A percentile compares a stretch with the other conserved stretches of the same genome.
Evolutionary conservation across 2,113 vertebrate species (phyloP).

Genomic region (Eudyptes chrysolophus): DNA sequence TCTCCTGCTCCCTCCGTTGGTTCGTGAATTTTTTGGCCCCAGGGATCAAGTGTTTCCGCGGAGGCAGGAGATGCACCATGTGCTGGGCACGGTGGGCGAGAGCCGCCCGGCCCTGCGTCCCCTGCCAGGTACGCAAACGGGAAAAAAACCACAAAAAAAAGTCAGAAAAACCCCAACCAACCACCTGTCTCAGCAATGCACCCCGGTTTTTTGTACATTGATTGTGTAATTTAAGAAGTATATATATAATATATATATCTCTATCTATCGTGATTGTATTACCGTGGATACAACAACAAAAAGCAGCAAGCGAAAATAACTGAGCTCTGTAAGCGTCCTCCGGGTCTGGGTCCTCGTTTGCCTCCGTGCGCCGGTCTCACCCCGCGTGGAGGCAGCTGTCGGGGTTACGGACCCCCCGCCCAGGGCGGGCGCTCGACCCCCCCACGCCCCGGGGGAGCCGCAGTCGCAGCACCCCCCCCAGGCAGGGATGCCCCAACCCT

Average conservation of each 20-base stretch:
- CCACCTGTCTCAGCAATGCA: conserved; percentile 82
- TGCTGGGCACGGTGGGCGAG: background rate
- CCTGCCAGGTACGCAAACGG: background rate
- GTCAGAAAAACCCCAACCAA: conserved; percentile 61
- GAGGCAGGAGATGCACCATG: conserved; percentile 28
- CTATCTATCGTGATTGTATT: conserved; percentile 89
- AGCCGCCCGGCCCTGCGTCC: background rate
- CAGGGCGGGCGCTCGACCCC: accelerated
- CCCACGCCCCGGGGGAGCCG: accelerated
- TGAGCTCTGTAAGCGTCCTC: conserved; percentile 70
- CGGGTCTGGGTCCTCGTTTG: conserved; percentile 28
- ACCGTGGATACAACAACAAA: conserved; percentile 82
- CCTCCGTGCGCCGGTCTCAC: background rate
- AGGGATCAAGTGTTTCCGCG: conserved; percentile 9
- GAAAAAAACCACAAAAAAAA: background rate
- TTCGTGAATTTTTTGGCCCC: conserved; percentile 44
- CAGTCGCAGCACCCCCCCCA: background rate
- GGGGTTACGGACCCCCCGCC: background rate
- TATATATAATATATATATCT: conserved; percentile 75
- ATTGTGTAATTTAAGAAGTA: conserved; percentile 94
- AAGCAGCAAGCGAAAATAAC: conserved; percentile 70
- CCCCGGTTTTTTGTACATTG: conserved; percentile 90
- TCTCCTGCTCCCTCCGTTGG: background rate
- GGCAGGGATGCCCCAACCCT: background rate
- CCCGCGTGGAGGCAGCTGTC: background rate